Evolutionary conservation across 2,797 vertebrate species (phyloP).

Genomic region (Scyliorhinus canicula): DNA sequence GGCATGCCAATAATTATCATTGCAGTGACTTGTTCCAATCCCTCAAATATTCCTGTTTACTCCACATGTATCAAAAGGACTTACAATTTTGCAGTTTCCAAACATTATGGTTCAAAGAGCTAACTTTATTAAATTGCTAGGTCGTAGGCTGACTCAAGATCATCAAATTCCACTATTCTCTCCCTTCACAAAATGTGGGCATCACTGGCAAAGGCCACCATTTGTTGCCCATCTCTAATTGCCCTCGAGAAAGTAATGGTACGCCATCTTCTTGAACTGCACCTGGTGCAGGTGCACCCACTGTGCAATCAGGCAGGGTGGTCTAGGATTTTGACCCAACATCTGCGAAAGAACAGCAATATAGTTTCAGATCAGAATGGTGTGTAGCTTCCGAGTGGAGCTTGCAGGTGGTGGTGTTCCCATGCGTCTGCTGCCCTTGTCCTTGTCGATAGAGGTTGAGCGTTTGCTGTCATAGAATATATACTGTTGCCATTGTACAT

Average conservation of each 20-base stretch:
- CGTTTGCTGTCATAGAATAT: not conserved
- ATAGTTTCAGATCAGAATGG: not conserved
- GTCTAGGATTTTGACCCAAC: not conserved
- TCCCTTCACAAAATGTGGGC: not conserved
- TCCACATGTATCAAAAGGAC: too few species aligned
- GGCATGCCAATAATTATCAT: not conserved
- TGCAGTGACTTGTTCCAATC: not conserved
- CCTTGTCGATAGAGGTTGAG: not conserved
- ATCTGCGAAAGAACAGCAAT: not conserved
- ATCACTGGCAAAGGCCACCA: not conserved
- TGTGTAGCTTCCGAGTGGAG: not conserved
- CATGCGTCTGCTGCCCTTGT: not conserved
- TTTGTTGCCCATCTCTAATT: not conserved
- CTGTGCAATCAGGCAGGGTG: not conserved
- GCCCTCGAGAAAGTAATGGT: not conserved
- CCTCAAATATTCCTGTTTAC: not conserved
- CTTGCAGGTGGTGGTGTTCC: not conserved
- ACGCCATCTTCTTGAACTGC: not conserved
- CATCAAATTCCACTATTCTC: not conserved
- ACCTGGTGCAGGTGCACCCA: not conserved
- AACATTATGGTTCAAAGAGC: not conserved
- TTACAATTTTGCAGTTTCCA: not conserved
- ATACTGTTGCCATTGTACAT: not conserved
- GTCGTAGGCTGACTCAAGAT: not conserved
- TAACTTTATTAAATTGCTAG: not conserved